These are phyloP conservation scores for Tenthredo amoena DNA, from an alignment of 2,888 invertebrate genomes.

Conservation along the genomic window DNA sequence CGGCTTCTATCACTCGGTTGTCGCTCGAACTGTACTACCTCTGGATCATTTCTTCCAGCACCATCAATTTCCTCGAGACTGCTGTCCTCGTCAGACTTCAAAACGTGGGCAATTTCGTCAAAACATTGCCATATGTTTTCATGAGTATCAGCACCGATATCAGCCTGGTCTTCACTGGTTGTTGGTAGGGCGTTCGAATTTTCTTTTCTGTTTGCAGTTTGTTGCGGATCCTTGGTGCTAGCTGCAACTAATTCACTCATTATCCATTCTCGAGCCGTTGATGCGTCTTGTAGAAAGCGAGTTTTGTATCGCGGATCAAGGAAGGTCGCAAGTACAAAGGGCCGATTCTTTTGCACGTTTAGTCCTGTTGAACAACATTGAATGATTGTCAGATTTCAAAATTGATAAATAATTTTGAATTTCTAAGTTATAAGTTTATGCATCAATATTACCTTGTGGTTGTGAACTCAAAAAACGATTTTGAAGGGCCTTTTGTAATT, in stretches of 20 bases:
- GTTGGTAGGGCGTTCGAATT: not conserved
- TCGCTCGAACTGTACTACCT: not conserved
- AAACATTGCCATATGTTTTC: slow-evolving; percentile 60
- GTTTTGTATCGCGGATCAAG: slow-evolving; percentile 23
- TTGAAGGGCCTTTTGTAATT: slow-evolving; percentile 6
- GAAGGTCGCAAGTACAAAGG: slow-evolving; percentile 7
- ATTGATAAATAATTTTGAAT: not conserved
- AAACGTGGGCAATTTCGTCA: slow-evolving; percentile 57
- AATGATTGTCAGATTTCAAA: not conserved
- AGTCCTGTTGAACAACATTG: not conserved
- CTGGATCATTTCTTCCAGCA: not conserved
- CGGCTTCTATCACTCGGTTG: not conserved
- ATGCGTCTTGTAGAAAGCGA: not conserved
- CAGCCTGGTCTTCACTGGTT: not conserved
- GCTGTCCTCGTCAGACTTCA: not conserved
- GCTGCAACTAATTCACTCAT: not conserved
- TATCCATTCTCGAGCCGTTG: not conserved
- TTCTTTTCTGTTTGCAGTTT: not conserved
- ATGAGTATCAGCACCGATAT: not conserved
- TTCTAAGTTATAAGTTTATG: not conserved
- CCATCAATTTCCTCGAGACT: not conserved
- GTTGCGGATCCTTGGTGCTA: not conserved
- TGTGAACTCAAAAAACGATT: not conserved
- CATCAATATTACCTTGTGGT: slow-evolving; percentile 26
- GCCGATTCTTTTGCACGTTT: not conserved